phyloP scores from a whole-genome alignment of 2,113 vertebrate genomes.

The Anseranas semipalmata region DNA sequence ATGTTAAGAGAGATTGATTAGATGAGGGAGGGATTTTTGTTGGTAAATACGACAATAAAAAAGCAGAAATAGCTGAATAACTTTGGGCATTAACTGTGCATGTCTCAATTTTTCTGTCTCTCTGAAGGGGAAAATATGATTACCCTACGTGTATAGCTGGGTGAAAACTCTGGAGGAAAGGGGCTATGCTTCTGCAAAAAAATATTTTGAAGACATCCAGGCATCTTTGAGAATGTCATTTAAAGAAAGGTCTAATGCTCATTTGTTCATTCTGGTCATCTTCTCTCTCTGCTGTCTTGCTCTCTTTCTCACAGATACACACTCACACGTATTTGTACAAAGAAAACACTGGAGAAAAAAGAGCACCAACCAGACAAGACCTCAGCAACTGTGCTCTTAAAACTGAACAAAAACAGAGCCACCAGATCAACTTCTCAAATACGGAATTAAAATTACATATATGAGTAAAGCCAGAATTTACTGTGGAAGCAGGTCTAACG shows the following conservation, averaged over 20 bases:
- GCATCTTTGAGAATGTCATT: neutral
- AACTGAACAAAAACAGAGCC: neutral
- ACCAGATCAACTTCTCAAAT: neutral
- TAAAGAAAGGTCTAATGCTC: neutral
- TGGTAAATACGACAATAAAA: neutral
- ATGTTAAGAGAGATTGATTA: neutral
- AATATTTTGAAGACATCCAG: neutral
- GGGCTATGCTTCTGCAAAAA: neutral
- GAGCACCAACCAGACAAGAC: neutral
- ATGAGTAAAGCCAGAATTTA: neutral
- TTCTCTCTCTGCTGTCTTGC: neutral
- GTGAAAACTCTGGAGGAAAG: neutral
- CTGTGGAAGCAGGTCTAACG: neutral
- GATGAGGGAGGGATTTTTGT: neutral
- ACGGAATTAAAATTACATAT: neutral
- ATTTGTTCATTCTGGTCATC: neutral
- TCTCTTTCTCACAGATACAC: neutral
- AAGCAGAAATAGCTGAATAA: neutral
- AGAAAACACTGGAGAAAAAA: neutral
- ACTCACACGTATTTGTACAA: neutral
- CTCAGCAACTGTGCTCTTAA: neutral
- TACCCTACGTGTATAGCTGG: neutral
- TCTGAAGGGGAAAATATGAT: neutral
- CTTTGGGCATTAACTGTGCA: neutral
- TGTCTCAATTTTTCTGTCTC: neutral